These are phyloP conservation scores for Scomber colias DNA, from an alignment of 2,113 vertebrate genomes.

Conservation along the genomic window DNA sequence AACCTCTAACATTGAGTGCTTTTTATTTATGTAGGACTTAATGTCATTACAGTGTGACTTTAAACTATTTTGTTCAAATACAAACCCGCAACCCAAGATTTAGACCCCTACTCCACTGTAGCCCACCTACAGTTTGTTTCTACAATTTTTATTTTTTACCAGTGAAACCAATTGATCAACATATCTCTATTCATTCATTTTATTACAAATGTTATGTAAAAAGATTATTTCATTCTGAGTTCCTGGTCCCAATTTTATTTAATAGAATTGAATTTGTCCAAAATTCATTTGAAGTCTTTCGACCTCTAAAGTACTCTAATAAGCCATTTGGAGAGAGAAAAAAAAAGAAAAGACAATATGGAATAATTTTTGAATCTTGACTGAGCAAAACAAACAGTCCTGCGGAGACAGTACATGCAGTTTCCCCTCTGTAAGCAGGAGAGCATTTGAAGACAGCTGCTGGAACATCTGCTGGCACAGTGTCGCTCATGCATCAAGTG, in stretches of 20 bases:
- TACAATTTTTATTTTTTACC: background rate
- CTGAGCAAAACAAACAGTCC: conserved; percentile 19
- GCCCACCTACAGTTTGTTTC: background rate
- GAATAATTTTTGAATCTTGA: background rate
- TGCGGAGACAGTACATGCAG: conserved; percentile 4
- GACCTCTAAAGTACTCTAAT: background rate
- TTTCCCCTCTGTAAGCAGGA: conserved; percentile 13
- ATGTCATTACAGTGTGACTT: conserved; percentile 21
- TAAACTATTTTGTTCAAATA: background rate
- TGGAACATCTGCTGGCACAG: conserved; percentile 55
- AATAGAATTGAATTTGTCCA: background rate
- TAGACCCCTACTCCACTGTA: background rate
- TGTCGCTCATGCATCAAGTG: conserved; percentile 40
- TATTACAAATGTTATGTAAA: conserved; percentile 3
- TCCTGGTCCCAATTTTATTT: background rate
- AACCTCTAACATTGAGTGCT: background rate
- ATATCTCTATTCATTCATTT: background rate
- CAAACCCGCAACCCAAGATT: background rate
- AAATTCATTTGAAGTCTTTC: background rate
- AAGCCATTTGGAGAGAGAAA: background rate
- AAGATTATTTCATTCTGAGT: background rate
- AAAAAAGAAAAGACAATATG: background rate
- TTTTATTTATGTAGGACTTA: conserved; percentile 45
- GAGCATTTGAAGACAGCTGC: conserved; percentile 52
- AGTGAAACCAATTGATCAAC: background rate